phyloP scores from a whole-genome alignment of 2,797 vertebrate species.

The Galago senegalensis region DNA sequence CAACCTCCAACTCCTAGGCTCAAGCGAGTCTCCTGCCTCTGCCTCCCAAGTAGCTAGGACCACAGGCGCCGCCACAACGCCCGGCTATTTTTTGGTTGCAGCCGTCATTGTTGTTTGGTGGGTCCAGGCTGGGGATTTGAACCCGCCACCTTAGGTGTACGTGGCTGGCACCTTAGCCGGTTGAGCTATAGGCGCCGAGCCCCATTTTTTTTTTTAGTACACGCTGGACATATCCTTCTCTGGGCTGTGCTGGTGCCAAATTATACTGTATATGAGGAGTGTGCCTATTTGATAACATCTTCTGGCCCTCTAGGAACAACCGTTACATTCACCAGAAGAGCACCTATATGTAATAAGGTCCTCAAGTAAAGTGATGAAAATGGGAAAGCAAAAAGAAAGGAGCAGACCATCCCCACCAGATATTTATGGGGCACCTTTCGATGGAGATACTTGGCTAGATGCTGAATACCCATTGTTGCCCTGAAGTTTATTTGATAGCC shows the following conservation, averaged over 20 bases:
- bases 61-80: no score
- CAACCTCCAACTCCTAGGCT: no score
- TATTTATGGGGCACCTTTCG: neutral
- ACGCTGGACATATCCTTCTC: neutral
- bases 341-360: neutral
- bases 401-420: neutral
- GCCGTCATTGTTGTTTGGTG: no score
- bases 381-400: neutral
- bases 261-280: neutral
- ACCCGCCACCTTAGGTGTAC: no score
- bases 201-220: neutral
- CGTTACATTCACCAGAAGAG: neutral
- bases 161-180: no score
- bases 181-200: no score
- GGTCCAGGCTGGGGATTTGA: no score
- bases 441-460: neutral
- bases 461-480: neutral
- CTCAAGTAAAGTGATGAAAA: conserved; percentile 26
- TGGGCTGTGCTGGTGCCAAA: neutral
- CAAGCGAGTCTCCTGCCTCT: no score
- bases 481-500: neutral
- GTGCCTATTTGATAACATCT: neutral
- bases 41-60: no score
- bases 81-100: no score
- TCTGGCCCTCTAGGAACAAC: neutral